phyloP scores from a whole-genome alignment of 2,888 invertebrate species.

The Leptopilina drosophilae region DNA sequence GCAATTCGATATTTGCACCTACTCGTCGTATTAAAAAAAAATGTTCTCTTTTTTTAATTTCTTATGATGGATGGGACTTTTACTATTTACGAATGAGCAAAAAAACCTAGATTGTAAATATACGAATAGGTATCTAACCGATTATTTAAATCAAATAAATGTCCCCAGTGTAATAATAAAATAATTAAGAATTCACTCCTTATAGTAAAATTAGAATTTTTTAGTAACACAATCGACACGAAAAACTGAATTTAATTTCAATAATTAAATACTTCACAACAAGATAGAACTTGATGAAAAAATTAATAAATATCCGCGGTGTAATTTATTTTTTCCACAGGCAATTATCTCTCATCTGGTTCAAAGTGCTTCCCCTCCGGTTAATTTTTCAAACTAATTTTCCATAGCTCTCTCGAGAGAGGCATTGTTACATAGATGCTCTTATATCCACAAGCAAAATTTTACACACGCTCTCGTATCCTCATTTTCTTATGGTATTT shows the following conservation, averaged over 20 bases:
- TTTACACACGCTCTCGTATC: conserved; percentile 34
- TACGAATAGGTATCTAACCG: too few species aligned
- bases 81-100: too few species aligned
- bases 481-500: conserved; percentile 5
- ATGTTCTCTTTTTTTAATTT: too few species aligned
- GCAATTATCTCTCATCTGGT: background rate
- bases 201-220: too few species aligned
- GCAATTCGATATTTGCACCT: background rate
- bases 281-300: background rate
- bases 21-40: background rate
- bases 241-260: too few species aligned
- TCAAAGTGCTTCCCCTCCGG: conserved; percentile 3
- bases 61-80: too few species aligned
- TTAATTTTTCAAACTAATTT: conserved; percentile 27
- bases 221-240: too few species aligned
- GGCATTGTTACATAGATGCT: background rate
- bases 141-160: too few species aligned
- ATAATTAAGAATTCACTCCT: too few species aligned
- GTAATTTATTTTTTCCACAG: background rate
- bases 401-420: background rate
- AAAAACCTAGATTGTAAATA: too few species aligned
- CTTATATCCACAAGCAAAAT: conserved; percentile 7
- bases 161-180: too few species aligned
- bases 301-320: background rate
- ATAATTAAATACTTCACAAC: too few species aligned